Base-by-base conservation (phyloP, 1,140 invertebrate genomes). In the Ridgeia piscesae region DNA sequence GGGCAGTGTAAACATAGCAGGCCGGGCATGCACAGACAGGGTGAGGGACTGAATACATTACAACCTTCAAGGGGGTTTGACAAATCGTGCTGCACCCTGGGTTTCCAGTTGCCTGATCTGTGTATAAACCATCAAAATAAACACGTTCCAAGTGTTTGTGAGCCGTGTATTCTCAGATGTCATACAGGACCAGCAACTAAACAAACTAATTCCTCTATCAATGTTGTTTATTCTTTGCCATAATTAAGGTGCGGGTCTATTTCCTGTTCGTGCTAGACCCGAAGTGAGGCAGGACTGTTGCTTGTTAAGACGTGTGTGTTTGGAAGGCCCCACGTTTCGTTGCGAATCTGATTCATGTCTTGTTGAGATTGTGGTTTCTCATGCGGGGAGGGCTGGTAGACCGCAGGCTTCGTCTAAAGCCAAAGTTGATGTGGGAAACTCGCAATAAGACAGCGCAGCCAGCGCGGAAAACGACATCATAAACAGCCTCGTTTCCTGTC, bases 341-440 rank as follows among this genome's bases (percentile, higher is more conserved):
- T 77, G 58, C 27, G 58, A 31, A 21, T 77, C 58, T 77, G 0
- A 77, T 77, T 77, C 58, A 77, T 77, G 27, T 77, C 58, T 27
- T 77, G 58, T 77, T 77, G 58, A 31, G 58, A 77, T 77, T 77
- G 58, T 77, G 58, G 58, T 77, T 77, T 77, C 58, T 77, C 58
- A 77, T 21, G 4, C 17, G 0, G 58, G 58, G n/a, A 77, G 27
- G 58, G 8, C 17, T 77, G 58, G 58, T 27, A 77, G 58, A 77
- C 58, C 58, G 27, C 58, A 77, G 27, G 17, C 27, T 77, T 77
- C 58, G 11, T 77, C 27, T 77, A 21, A 31, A 77, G 27, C 27
- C 27, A 77, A 77, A 77, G 14, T 8, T 77, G 58, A 14, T 77
- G 58, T 77, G 58, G 58, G 58, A 77, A 77, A 77, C 58, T 77